Base-by-base conservation (phyloP, 1,140 invertebrate species). In the Globodera rostochiensis region DNA sequence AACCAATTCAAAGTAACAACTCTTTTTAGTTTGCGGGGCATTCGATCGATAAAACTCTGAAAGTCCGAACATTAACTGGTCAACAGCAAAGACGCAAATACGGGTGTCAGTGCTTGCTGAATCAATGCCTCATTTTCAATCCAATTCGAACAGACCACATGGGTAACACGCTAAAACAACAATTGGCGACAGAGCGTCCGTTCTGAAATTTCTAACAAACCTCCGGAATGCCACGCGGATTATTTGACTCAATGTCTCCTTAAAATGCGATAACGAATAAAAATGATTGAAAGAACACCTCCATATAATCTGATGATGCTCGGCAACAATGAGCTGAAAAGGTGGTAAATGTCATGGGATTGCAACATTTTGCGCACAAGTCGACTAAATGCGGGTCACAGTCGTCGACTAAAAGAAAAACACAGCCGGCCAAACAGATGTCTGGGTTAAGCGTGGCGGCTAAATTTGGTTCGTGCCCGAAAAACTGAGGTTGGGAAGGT, bases 391-490 rank as follows among this genome's bases (percentile, higher is more conserved):
- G 45, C 49, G 81, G 77, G 45, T 25, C 60, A 21, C 46, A 82
- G 45, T 82, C 81, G 67, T 82, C 81, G 36, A 82, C 47, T 11
- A 82, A 67, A 8, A 82, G 73, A 74, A 82, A 82, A 8, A 82
- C 81, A 73, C 81, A 82, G n/a, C 81, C 81, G 53, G 81, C 74
- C 74, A 82, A 49, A 67, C 81, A 82, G n/a, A 82, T 82, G 25
- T 82, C 81, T 1, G 81, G 77, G 69, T 70, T 78, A 13, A 78
- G 49, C 15, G 76, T 66, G 49, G 69, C 11, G 25, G 69, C 69
- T 47, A 71, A 45, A 71, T 36, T 8, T 21, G 69, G 64, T 21
- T 76, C 49, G 53, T 53, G 70, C 21, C 76, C 76, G 66, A 69
- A 9, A n/a, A 70, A 70, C 13, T 64, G 50, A 7, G 19, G 75